Conservation (phyloP, 53 echinoderm and acorn worm genomes). For the Echinometra lucunter region DNA sequence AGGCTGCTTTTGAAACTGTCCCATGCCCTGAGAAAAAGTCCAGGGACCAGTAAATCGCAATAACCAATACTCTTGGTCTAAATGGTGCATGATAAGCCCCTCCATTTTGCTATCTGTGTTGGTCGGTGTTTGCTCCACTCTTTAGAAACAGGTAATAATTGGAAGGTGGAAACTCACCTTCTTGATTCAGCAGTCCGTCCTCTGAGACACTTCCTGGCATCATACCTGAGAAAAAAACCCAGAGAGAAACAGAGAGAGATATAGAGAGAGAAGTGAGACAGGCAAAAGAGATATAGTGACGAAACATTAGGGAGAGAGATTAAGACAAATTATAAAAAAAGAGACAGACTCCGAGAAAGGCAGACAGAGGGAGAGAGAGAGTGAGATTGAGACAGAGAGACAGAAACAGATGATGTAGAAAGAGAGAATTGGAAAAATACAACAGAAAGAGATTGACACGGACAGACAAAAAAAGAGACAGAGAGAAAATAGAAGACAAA, state of each 20-base stretch:
- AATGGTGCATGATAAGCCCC: neutral
- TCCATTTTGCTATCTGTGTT: neutral
- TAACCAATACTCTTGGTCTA: too few species aligned
- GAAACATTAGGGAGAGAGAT: neutral
- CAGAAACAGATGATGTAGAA: neutral
- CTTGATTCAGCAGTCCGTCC: conserved; percentile 67
- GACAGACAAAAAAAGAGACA: neutral
- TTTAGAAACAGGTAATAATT: neutral
- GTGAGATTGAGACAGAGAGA: neutral
- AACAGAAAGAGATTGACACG: too few species aligned
- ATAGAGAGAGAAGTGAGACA: neutral
- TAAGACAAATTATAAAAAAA: neutral
- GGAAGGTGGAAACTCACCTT: conserved; percentile 64
- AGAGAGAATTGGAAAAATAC: too few species aligned
- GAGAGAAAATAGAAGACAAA: neutral
- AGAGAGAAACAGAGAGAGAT: neutral
- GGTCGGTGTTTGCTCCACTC: neutral
- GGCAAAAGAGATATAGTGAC: neutral
- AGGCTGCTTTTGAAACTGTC: too few species aligned
- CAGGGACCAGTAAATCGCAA: too few species aligned
- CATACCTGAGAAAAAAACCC: conserved; percentile 61
- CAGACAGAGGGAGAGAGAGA: neutral
- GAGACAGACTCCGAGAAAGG: neutral
- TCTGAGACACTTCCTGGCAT: conserved; percentile 63
- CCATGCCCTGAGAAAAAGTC: too few species aligned